A percentile compares a stretch with the other conserved stretches of the same genome.
Conservation (phyloP, 2,113 vertebrate genomes). For the Sakesphorus luctuosus region DNA sequence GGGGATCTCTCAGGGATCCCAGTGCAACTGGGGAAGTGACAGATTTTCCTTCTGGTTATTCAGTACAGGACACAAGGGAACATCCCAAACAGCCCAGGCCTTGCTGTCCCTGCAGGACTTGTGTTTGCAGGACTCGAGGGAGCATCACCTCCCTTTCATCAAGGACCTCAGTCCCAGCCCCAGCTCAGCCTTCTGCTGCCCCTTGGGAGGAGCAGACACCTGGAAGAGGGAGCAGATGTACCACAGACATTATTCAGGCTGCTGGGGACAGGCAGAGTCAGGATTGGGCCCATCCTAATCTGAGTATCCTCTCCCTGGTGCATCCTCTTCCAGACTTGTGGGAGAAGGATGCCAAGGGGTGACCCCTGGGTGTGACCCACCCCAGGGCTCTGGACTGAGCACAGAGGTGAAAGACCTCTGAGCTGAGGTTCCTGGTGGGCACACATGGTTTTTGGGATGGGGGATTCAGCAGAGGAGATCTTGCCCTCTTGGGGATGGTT, state of each 20-base stretch:
- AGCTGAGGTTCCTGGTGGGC: not conserved
- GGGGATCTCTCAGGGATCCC: not conserved
- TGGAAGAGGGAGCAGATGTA: not conserved
- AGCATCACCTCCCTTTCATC: not conserved
- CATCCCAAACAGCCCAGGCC: not conserved
- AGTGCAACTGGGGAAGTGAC: not conserved
- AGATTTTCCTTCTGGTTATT: not conserved
- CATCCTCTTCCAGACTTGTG: not conserved
- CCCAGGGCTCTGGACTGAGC: not conserved
- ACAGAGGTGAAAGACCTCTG: not conserved
- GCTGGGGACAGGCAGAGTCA: too few species aligned
- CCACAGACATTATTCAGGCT: not conserved
- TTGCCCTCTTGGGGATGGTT: too few species aligned
- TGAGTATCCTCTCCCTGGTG: not conserved
- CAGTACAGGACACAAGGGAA: not conserved
- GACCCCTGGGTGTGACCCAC: not conserved
- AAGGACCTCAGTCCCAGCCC: not conserved
- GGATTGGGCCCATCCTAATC: not conserved
- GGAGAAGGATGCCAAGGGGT: not conserved
- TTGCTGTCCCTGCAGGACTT: not conserved
- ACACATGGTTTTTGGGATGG: accelerated
- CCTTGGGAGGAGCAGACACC: not conserved
- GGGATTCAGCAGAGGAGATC: not conserved
- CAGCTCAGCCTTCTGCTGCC: not conserved
- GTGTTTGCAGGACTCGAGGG: not conserved